phyloP scores from a whole-genome alignment of 64 coral and sea anemone species.

The Orbicella faveolata region DNA sequence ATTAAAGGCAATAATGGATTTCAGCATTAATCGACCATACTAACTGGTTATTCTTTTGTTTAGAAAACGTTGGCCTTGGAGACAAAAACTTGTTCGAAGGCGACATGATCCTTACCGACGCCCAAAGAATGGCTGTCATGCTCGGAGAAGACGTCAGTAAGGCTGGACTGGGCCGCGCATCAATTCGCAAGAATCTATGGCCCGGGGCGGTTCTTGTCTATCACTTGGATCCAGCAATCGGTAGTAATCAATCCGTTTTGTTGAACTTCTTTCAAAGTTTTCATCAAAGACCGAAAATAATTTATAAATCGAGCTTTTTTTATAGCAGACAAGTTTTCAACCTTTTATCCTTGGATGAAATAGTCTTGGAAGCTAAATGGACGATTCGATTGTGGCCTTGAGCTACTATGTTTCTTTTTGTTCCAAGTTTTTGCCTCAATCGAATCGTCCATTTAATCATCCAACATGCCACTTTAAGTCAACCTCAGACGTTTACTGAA shows the following conservation, averaged over 20 bases:
- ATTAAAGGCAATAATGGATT: no score
- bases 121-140: constrained; percentile 15
- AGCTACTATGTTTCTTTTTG: no score
- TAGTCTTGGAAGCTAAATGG: no score
- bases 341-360: no score
- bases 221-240: constrained; percentile 15
- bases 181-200: constrained; percentile 23
- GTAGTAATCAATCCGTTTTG: background rate
- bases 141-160: constrained; percentile 29
- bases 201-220: constrained; percentile 29
- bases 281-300: no score
- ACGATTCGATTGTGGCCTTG: no score
- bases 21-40: background rate
- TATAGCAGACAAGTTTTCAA: no score
- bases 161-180: constrained; percentile 7
- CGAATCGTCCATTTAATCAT: no score
- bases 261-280: background rate
- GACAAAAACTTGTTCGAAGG: constrained; percentile 17
- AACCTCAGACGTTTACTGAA: no score
- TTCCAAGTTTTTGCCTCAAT: no score
- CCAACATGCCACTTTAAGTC: no score
- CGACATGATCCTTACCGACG: constrained; percentile 25
- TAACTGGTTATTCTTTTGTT: background rate
- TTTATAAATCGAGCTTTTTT: no score
- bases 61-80: constrained; percentile 26